phyloP scores from a whole-genome alignment of 2,888 invertebrate genomes.

The Chorisops tibialis region DNA sequence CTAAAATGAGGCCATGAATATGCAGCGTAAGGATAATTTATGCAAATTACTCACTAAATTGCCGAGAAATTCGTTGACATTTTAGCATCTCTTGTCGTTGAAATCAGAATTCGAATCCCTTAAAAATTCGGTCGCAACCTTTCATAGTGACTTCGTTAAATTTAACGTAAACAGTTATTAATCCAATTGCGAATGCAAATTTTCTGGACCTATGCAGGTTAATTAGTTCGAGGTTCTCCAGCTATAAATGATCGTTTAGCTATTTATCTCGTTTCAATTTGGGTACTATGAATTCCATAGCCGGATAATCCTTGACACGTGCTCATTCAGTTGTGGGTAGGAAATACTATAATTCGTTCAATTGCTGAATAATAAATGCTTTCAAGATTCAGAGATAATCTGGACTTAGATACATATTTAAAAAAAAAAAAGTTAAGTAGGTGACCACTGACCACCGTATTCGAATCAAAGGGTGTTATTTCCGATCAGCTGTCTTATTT shows the following conservation, averaged over 20 bases:
- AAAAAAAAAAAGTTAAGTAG: not conserved
- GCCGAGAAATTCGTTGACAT: constrained; percentile 20
- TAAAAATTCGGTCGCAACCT: not conserved
- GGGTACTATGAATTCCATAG: not conserved
- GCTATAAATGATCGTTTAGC: constrained; percentile 26
- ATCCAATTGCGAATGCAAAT: constrained; percentile 32
- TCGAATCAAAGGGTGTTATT: not conserved
- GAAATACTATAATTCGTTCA: not conserved
- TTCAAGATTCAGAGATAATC: not conserved
- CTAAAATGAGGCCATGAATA: constrained; percentile 43
- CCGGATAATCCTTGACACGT: not conserved
- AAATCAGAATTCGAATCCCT: not conserved
- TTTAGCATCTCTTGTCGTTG: not conserved
- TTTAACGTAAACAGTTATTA: constrained; percentile 7
- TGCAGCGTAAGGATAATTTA: constrained; percentile 52
- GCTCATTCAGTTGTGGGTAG: not conserved
- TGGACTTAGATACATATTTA: too few relatives aligned
- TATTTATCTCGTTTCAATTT: not conserved
- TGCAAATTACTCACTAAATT: constrained; percentile 43
- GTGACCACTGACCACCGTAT: not conserved
- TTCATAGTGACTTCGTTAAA: not conserved
- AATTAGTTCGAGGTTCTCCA: constrained; percentile 26
- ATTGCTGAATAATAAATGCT: not conserved
- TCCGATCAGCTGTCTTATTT: not conserved
- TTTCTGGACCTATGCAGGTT: constrained; percentile 21